phyloP scores from a whole-genome alignment of 2,797 vertebrate species.

The Rhabdomys pumilio region DNA sequence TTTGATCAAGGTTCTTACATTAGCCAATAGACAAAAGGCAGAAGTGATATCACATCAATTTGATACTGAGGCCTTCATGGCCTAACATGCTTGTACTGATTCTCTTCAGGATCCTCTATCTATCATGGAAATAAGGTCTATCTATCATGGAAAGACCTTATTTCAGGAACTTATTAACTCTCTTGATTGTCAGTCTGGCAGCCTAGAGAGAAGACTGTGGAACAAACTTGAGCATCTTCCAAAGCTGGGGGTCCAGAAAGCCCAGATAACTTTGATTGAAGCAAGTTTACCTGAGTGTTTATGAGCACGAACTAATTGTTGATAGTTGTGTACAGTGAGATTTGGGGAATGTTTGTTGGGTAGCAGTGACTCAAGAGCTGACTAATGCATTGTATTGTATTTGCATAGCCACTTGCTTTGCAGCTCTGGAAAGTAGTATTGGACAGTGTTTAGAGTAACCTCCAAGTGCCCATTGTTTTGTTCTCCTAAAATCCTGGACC shows the following conservation, averaged over 20 bases:
- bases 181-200: not conserved
- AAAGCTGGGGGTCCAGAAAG: not conserved
- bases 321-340: not conserved
- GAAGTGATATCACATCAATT: not conserved
- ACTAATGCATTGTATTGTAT: not conserved
- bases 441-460: not conserved
- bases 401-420: not conserved
- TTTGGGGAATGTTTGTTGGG: not conserved
- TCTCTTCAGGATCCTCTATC: not conserved
- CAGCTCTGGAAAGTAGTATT: not conserved
- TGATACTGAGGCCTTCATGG: not conserved
- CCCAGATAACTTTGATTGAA: not conserved
- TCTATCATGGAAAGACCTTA: not conserved
- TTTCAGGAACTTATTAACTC: not conserved
- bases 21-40: not conserved
- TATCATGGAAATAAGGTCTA: not conserved
- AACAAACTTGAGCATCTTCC: not conserved
- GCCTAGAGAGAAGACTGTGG: not conserved
- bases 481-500: slow-evolving; percentile 12
- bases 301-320: not conserved
- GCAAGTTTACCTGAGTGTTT: not conserved
- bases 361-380: slow-evolving; percentile 4
- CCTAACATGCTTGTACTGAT: not conserved
- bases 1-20: not conserved
- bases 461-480: slow-evolving; percentile 7